These are phyloP conservation scores for Nomada ruficornis DNA, from an alignment of 2,888 invertebrate genomes.

Conservation along the genomic window DNA sequence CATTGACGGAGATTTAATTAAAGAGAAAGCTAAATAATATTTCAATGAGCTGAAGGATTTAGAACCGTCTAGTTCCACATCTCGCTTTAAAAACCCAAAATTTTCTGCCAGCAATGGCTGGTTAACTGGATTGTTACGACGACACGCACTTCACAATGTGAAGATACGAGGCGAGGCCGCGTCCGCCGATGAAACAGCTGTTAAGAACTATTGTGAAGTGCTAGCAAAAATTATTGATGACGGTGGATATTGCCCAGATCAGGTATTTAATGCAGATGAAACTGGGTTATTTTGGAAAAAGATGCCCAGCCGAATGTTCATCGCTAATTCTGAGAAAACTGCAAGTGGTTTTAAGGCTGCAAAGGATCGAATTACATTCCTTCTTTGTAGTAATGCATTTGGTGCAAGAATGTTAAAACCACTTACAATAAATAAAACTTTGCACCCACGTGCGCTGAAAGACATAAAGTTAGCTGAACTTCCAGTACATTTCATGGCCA, in stretches of 20 bases:
- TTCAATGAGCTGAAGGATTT: constrained; percentile 44
- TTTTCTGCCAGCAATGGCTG: constrained; percentile 67
- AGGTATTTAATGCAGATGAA: constrained; percentile 69
- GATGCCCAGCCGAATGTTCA: constrained; percentile 71
- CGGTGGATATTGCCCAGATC: constrained; percentile 65
- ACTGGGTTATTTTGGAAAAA: constrained; percentile 69
- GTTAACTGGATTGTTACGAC: constrained; percentile 56
- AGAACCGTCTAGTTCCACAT: constrained; percentile 47
- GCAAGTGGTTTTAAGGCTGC: constrained; percentile 70
- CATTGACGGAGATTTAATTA: constrained; percentile 57
- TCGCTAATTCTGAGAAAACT: constrained; percentile 74
- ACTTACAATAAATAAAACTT: constrained; percentile 71
- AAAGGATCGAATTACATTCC: constrained; percentile 74
- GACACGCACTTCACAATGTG: constrained; percentile 59
- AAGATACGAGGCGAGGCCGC: constrained; percentile 60
- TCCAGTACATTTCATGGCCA: no score
- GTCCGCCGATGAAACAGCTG: constrained; percentile 59
- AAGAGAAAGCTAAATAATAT: constrained; percentile 57
- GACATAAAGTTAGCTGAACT: constrained; percentile 50
- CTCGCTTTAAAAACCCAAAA: constrained; percentile 35
- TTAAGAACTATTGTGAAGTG: constrained; percentile 51
- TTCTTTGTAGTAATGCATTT: constrained; percentile 75
- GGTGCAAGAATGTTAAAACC: constrained; percentile 74
- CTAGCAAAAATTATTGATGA: constrained; percentile 63
- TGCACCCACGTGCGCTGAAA: constrained; percentile 73